Base-by-base conservation (phyloP, 2,797 vertebrate genomes). In the Hybognathus amarus region DNA sequence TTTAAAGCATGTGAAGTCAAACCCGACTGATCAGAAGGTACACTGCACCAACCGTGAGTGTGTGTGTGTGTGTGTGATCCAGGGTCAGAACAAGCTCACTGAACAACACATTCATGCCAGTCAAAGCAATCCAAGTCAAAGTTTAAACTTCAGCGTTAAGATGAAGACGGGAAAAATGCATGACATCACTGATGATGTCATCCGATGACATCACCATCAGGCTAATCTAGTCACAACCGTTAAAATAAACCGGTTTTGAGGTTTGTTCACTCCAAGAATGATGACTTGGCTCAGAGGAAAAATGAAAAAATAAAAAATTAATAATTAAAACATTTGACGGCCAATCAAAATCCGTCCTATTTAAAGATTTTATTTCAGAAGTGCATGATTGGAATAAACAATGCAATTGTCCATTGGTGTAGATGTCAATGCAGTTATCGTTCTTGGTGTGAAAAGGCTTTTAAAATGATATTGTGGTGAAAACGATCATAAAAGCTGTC, bases 1-100 rank as follows among this genome's bases (percentile, higher is more conserved):
- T n/a, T n/a, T n/a, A 82, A 71, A 75, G 63, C 68, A 74, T 59
- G 33, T 64, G 67, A 80, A 38, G 42, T 42, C 47, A 79, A 78
- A 80, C 61, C 24, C 33, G 27, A 67, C 20, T 17, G 27, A 79
- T 67, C 4, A 45, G 36, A 59, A 22, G 36, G 36, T 36, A 38
- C 22, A 0, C 50, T 59, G 47, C 56, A 30, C 11, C 30, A n/a
- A n/a, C 11, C 6, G 59, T 7, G 59, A 30, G 45, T 27, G 24
- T 20, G 66, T 45, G 45, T 11, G 6, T 33, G 30, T 30, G 30
- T 30, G 30, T 30, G 30, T 30, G n/a, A 40, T 71, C 54, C 54
- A 56, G 22, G 69, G 59, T 38, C 15, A 56, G 52, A 52, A 24
- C 52, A 40, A 9, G 50, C 7, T 24, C n/a, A 40, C 10, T 24